Evolutionary conservation across 2,113 vertebrate genomes (phyloP).

Genomic region (Bos javanicus): DNA sequence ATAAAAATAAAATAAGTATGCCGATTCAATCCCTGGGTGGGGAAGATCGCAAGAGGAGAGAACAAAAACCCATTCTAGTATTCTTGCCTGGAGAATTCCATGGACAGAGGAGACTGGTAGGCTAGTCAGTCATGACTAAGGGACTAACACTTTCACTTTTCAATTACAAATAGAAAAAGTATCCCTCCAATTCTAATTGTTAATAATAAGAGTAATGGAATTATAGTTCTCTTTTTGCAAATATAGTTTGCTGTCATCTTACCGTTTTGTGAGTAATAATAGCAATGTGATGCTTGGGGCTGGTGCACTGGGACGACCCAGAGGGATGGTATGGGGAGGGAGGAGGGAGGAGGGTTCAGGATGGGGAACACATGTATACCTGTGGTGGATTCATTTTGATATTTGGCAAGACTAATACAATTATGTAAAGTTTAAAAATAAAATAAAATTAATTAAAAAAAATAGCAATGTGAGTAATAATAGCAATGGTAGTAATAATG

Average conservation of each 20-base stretch:
- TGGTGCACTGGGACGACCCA: too few relatives aligned
- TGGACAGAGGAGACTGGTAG: not conserved
- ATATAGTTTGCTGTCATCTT: not conserved
- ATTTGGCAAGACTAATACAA: too few relatives aligned
- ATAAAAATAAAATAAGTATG: not conserved
- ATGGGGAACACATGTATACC: too few relatives aligned
- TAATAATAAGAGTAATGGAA: not conserved
- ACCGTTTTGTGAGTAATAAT: not conserved
- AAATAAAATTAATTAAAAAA: too few relatives aligned
- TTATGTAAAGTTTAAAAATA: too few relatives aligned
- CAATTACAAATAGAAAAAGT: not conserved
- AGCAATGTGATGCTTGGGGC: not conserved
- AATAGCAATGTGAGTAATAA: not conserved
- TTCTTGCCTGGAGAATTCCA: not conserved
- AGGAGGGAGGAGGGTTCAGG: too few relatives aligned
- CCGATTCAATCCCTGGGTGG: not conserved
- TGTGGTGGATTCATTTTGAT: too few relatives aligned
- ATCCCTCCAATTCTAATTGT: not conserved
- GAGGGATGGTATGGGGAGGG: too few relatives aligned
- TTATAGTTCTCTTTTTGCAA: not conserved
- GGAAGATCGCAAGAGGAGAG: not conserved
- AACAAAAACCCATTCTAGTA: not conserved
- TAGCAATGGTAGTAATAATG: not conserved
- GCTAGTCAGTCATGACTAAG: not conserved
- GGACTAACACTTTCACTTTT: not conserved